These are phyloP conservation scores for Cephalopholis sonnerati DNA, from an alignment of 2,113 vertebrate genomes.

Conservation along the genomic window DNA sequence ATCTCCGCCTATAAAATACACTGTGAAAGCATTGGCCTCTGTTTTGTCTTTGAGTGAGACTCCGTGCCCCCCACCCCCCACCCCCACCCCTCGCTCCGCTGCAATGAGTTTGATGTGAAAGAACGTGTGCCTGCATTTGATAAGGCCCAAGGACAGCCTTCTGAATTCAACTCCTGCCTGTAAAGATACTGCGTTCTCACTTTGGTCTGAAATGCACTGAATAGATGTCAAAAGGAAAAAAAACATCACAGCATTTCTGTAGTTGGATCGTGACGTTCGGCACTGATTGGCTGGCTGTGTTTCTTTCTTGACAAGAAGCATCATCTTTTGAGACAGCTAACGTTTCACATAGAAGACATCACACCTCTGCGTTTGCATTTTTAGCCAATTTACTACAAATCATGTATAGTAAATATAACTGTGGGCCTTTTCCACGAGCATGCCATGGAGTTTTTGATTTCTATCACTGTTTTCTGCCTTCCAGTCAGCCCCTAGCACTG, in stretches of 20 bases:
- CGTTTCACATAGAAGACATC: neutral
- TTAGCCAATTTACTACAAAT: neutral
- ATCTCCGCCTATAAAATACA: slow-evolving; percentile 14
- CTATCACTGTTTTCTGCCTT: neutral
- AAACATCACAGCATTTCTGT: neutral
- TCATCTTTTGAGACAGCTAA: neutral
- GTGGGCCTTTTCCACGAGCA: neutral
- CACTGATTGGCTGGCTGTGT: neutral
- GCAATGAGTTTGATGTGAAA: slow-evolving; percentile 42
- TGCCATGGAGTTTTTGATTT: neutral
- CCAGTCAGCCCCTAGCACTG: neutral
- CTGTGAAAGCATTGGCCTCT: slow-evolving; percentile 26
- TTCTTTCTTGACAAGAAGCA: neutral
- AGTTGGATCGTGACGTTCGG: neutral
- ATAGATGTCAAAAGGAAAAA: neutral
- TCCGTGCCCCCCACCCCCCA: neutral
- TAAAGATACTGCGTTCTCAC: slow-evolving; percentile 29
- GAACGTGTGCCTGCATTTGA: slow-evolving; percentile 58
- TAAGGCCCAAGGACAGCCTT: slow-evolving; percentile 68
- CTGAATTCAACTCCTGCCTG: slow-evolving; percentile 53
- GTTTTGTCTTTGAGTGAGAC: slow-evolving; percentile 63
- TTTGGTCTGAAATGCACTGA: neutral
- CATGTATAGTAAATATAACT: neutral
- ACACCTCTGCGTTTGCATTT: neutral
- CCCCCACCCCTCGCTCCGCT: neutral